phyloP scores from a whole-genome alignment of 2,113 vertebrate genomes.

The Vidua chalybeata region DNA sequence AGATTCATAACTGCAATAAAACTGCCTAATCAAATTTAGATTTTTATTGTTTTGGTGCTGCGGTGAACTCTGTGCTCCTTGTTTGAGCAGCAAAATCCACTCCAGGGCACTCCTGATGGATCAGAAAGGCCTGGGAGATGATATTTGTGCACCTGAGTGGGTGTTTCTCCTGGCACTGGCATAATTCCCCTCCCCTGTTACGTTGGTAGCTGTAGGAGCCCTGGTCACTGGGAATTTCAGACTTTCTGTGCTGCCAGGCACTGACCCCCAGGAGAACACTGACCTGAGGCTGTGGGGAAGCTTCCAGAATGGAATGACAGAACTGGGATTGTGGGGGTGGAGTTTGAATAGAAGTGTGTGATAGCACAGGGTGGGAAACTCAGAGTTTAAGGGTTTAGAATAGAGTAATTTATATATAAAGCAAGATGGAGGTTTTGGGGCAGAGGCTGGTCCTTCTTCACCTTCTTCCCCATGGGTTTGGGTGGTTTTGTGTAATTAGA shows the following conservation, averaged over 20 bases:
- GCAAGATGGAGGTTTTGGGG: neutral
- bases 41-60: neutral
- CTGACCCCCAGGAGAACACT: neutral
- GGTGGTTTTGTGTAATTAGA: neutral
- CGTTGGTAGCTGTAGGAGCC: neutral
- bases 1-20: constrained; percentile 63
- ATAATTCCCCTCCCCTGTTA: neutral
- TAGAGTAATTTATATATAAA: neutral
- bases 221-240: neutral
- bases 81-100: neutral
- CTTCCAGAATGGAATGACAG: neutral
- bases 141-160: neutral
- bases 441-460: neutral
- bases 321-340: neutral
- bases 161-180: neutral
- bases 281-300: neutral
- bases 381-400: neutral
- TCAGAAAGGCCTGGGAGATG: neutral
- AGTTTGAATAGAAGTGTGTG: neutral
- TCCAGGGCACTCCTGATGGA: neutral
- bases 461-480: neutral
- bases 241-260: neutral
- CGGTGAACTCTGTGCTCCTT: neutral
- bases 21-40: neutral
- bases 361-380: neutral